Evolutionary conservation across 2,888 invertebrate species (phyloP).

Genomic region (Limnephilus auricula): DNA sequence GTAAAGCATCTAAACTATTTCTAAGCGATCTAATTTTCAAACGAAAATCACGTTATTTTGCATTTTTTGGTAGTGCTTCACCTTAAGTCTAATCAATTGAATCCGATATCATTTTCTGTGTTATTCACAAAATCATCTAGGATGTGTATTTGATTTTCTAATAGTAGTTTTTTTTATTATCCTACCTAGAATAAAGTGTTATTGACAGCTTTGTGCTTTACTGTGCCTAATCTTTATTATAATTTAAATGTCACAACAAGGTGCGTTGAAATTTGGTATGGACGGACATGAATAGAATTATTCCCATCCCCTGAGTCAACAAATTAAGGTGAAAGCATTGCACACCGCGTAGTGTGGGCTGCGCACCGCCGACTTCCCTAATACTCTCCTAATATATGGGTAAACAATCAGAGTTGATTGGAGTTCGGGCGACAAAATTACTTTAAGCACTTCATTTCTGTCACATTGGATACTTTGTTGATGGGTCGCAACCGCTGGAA

Average conservation of each 20-base stretch:
- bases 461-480: neutral
- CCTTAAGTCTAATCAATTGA: no score
- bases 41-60: no score
- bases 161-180: neutral
- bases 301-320: neutral
- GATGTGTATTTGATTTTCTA: no score
- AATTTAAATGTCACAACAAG: neutral
- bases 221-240: neutral
- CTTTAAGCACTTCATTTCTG: neutral
- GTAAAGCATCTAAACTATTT: no score
- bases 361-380: neutral
- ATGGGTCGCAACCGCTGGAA: neutral
- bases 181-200: neutral
- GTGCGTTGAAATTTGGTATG: neutral
- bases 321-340: neutral
- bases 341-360: neutral
- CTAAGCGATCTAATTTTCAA: no score
- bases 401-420: neutral
- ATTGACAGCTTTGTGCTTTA: no score
- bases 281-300: neutral
- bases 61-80: no score
- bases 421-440: neutral
- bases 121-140: no score
- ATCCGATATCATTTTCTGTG: no score
- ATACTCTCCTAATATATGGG: neutral